These are phyloP conservation scores for Corbicula japonica DNA, from an alignment of 2,888 invertebrate species.

Conservation along the genomic window DNA sequence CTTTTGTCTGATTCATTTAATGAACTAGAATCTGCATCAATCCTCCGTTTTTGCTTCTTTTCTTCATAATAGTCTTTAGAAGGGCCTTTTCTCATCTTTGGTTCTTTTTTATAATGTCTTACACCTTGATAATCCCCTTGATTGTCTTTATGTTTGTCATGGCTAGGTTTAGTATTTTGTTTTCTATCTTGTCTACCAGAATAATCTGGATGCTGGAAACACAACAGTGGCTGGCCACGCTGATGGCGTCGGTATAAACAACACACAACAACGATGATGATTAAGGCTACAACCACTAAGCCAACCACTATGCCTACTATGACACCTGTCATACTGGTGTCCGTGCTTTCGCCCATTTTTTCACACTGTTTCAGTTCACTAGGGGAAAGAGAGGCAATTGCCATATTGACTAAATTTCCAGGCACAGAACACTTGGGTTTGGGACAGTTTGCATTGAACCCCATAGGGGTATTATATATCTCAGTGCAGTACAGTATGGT, in stretches of 20 bases:
- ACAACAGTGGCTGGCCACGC: conserved; percentile 52
- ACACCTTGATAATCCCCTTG: conserved; percentile 2
- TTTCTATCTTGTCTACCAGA: conserved; percentile 8
- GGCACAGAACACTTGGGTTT: conserved; percentile 71
- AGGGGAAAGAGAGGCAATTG: conserved; percentile 62
- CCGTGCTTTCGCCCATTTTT: conserved; percentile 2
- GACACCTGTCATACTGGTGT: conserved; percentile 38
- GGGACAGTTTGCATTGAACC: conserved; percentile 60
- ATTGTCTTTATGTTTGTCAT: conserved; percentile 22
- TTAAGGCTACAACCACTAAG: conserved; percentile 66
- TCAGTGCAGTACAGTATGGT: conserved; percentile 58
- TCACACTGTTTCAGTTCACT: conserved; percentile 62
- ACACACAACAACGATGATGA: conserved; percentile 69
- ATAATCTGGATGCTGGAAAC: conserved; percentile 27
- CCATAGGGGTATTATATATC: conserved; percentile 6
- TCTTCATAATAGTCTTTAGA: conserved; percentile 58
- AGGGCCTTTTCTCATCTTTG: conserved; percentile 7
- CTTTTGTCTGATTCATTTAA: conserved; percentile 81
- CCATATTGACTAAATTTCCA: conserved; percentile 43
- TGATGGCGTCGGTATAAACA: conserved; percentile 63
- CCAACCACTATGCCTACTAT: conserved; percentile 58
- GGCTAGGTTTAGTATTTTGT: conserved; percentile 16
- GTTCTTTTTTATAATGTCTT: conserved; percentile 1
- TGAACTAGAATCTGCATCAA: conserved; percentile 75
- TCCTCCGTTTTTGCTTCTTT: conserved; percentile 68